A percentile compares a stretch with the other conserved stretches of the same genome.
These are phyloP conservation scores for Adrianichthys oophorus DNA, from an alignment of 2,797 vertebrate genomes.

Conservation along the genomic window DNA sequence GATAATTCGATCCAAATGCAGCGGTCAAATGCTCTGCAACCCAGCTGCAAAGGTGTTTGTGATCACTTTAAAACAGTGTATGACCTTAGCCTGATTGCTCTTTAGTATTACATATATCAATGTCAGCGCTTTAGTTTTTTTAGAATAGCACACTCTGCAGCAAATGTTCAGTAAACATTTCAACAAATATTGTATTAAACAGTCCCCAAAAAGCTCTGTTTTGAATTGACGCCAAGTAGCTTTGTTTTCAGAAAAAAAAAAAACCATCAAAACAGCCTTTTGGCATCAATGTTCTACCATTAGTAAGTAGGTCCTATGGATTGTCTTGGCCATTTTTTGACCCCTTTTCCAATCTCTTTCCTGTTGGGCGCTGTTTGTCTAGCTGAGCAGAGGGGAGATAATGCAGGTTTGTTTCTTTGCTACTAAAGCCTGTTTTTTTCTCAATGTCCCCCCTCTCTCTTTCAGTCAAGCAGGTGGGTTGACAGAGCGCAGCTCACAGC, in stretches of 20 bases:
- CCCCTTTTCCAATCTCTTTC: conserved; percentile 74
- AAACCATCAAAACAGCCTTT: conserved; percentile 52
- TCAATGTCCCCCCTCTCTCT: conserved; percentile 49
- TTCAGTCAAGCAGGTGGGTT: conserved; percentile 69
- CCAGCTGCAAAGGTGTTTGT: conserved; percentile 66
- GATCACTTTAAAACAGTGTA: conserved; percentile 52
- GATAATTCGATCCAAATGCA: conserved; percentile 54
- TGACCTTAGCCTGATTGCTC: conserved; percentile 48
- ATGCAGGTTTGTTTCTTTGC: conserved; percentile 55
- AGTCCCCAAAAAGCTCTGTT: conserved; percentile 37
- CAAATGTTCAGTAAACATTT: not conserved
- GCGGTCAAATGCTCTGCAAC: conserved; percentile 58
- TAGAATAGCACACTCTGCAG: not conserved
- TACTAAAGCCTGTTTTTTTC: conserved; percentile 73
- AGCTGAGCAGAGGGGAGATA: conserved; percentile 46
- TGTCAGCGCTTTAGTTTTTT: conserved; percentile 14
- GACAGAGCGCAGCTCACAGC: conserved; percentile 60
- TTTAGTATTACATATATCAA: conserved; percentile 48
- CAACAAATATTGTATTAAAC: too few relatives aligned
- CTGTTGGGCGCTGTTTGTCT: conserved; percentile 72
- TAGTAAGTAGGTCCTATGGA: conserved; percentile 69
- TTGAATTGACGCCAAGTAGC: conserved; percentile 28
- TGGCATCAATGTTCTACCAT: conserved; percentile 23
- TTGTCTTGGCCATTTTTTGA: conserved; percentile 68
- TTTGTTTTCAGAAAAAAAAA: conserved; percentile 31